Percentiles rank a stretch among this genome's conserved stretches.
phyloP scores from a whole-genome alignment of 2,113 vertebrate species.

The Anser brachyrhynchus region DNA sequence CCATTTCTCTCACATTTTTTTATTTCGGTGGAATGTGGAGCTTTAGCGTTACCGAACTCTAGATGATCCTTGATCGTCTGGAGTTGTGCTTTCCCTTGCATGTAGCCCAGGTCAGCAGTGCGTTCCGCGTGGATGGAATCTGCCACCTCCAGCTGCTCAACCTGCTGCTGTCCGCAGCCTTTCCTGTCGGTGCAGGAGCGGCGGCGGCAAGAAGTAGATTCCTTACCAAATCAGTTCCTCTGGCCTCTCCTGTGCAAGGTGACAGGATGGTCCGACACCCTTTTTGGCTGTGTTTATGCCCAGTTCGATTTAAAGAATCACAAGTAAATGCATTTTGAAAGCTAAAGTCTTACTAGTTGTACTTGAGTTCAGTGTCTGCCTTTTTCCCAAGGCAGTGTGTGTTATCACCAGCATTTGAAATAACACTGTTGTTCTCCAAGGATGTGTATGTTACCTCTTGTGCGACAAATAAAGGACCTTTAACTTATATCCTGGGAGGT shows the following conservation, averaged over 20 bases:
- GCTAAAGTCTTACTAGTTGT: not conserved
- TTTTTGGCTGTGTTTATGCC: not conserved
- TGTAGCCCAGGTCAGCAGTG: not conserved
- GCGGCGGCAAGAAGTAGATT: not conserved
- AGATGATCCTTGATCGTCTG: not conserved
- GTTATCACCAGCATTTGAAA: not conserved
- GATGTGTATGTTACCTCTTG: not conserved
- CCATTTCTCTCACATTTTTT: not conserved
- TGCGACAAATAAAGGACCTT: not conserved
- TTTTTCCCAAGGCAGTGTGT: not conserved
- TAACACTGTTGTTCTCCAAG: not conserved
- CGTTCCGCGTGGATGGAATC: not conserved
- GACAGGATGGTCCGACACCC: not conserved
- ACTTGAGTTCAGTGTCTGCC: not conserved
- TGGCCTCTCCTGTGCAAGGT: not conserved
- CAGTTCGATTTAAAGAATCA: not conserved
- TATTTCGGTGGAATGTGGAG: not conserved
- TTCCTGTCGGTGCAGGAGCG: not conserved
- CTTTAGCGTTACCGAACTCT: not conserved
- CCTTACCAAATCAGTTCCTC: not conserved
- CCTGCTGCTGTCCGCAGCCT: not conserved
- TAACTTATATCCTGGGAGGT: constrained; percentile 24
- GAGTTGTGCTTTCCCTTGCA: constrained; percentile 20
- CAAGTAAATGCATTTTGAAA: not conserved
- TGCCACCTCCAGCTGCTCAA: not conserved